Conservation (phyloP, 37 sponge, comb jelly and placozoan genomes). For the Crambe crambe region DNA sequence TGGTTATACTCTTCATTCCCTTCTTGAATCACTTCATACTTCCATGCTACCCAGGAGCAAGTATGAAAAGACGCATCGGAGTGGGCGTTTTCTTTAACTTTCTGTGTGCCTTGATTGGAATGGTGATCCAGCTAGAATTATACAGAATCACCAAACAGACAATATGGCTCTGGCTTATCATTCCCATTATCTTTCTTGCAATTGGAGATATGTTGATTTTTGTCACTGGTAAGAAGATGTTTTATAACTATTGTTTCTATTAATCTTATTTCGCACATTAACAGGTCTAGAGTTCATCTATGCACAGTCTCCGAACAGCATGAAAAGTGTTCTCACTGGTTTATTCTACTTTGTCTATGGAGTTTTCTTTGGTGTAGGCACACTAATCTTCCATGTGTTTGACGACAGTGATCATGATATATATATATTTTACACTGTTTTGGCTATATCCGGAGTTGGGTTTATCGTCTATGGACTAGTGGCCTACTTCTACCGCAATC, state of each 20-base stretch:
- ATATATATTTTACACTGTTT: not conserved
- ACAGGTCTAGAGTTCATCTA: conserved; percentile 66
- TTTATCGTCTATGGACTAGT: conserved; percentile 30
- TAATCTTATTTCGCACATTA: not conserved
- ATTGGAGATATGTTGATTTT: conserved; percentile 8
- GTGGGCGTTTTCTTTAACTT: conserved; percentile 12
- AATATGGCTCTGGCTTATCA: conserved; percentile 5
- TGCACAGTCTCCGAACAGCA: conserved; percentile 63
- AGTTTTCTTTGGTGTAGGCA: conserved; percentile 13
- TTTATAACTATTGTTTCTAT: not conserved
- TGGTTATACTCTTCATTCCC: conserved; percentile 6
- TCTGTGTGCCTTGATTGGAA: not conserved
- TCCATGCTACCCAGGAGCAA: conserved; percentile 8
- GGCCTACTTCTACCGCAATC: conserved; percentile 29
- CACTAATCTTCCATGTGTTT: not conserved
- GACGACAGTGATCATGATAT: not conserved
- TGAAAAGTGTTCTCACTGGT: conserved; percentile 63
- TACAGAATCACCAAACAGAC: too few species aligned
- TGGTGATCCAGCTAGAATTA: not conserved
- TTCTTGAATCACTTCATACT: conserved; percentile 29
- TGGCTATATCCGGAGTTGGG: conserved; percentile 14
- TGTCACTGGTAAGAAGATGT: conserved; percentile 8
- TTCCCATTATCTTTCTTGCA: conserved; percentile 21
- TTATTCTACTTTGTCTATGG: conserved; percentile 49
- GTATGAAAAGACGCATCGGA: conserved; percentile 19